Evolutionary conservation across 1,140 invertebrate genomes (phyloP).

Genomic region (Drosophila gunungcola): DNA sequence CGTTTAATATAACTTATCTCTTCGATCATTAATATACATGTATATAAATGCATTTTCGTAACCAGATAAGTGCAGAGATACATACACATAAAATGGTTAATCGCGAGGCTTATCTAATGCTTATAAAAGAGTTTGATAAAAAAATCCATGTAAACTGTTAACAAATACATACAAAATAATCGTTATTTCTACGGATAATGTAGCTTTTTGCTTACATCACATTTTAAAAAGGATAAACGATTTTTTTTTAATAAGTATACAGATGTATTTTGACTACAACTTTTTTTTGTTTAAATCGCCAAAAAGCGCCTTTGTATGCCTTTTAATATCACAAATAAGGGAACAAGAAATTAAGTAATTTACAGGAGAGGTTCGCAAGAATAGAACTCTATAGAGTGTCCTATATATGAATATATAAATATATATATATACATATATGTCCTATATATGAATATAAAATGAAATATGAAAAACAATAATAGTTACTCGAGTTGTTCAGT

Average conservation of each 20-base stretch:
- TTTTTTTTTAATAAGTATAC: background rate
- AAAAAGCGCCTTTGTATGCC: too few relatives aligned
- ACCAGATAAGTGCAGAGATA: conserved; percentile 34
- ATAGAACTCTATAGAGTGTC: too few relatives aligned
- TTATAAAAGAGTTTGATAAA: conserved; percentile 47
- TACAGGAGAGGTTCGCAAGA: too few relatives aligned
- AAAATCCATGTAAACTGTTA: conserved; percentile 29
- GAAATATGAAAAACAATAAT: background rate
- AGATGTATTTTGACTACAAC: too few relatives aligned
- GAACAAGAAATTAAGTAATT: too few relatives aligned
- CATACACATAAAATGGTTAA: conserved; percentile 35
- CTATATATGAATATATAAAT: too few relatives aligned
- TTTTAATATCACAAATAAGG: background rate
- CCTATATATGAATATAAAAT: too few relatives aligned
- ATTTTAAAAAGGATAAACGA: background rate
- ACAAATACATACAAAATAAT: conserved; percentile 20
- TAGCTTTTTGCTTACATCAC: background rate
- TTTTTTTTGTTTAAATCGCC: too few relatives aligned
- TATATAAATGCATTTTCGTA: conserved; percentile 42
- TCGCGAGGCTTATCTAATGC: conserved; percentile 44
- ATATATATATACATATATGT: too few relatives aligned
- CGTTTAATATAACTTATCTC: conserved; percentile 33
- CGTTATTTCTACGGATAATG: background rate
- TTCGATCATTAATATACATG: conserved; percentile 39
- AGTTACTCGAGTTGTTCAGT: background rate